Percentiles rank a stretch among this genome's conserved stretches.
These are phyloP conservation scores for Anas platyrhynchos DNA, from an alignment of 2,113 vertebrate species.

Conservation along the genomic window DNA sequence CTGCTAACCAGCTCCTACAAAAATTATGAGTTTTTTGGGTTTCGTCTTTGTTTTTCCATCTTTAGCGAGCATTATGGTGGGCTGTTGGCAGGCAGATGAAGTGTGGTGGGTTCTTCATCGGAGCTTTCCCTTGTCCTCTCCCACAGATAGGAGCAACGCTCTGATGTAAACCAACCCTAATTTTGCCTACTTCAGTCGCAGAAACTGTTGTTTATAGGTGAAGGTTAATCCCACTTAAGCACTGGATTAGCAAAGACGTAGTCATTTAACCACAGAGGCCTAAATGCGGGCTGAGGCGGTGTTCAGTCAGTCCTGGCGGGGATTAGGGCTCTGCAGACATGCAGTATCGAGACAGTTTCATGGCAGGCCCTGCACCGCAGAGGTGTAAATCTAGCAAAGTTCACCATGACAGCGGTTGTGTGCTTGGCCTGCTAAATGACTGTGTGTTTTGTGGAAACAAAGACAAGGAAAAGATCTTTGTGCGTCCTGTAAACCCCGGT, in stretches of 20 bases:
- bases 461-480: background rate
- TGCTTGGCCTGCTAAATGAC: background rate
- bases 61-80: background rate
- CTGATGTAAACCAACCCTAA: conserved; percentile 26
- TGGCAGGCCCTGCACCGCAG: fast-evolving
- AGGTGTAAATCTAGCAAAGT: background rate
- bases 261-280: conserved; percentile 26
- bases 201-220: conserved; percentile 25
- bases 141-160: too few relatives aligned
- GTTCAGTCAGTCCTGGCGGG: background rate
- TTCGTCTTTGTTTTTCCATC: background rate
- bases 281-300: background rate
- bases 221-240: conserved; percentile 55
- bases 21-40: background rate
- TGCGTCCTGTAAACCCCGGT: background rate
- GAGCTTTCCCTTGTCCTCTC: background rate
- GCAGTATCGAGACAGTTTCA: background rate
- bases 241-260: background rate
- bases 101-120: background rate
- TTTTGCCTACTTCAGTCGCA: conserved; percentile 20
- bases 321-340: conserved; percentile 14
- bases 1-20: background rate
- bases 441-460: background rate
- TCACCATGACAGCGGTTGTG: background rate
- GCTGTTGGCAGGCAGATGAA: fast-evolving